phyloP scores from a whole-genome alignment of 2,113 vertebrate species.

The Picathartes gymnocephalus region DNA sequence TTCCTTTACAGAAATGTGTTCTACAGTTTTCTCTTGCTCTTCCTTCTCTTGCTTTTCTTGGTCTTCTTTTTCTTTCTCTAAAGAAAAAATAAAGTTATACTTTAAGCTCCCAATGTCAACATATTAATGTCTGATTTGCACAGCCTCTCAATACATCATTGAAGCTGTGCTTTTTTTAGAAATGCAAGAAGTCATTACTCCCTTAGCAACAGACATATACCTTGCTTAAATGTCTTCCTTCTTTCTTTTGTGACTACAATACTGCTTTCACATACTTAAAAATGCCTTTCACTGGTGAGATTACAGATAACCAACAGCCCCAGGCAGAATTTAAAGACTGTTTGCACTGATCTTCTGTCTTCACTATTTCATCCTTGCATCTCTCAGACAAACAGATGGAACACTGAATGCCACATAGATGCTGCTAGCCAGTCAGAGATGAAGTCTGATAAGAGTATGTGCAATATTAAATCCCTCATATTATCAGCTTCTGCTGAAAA shows the following conservation, averaged over 20 bases:
- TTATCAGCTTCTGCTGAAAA: not conserved
- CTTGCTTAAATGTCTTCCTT: not conserved
- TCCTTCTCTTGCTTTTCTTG: not conserved
- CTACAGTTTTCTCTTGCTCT: slow-evolving; percentile 27
- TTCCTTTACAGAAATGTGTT: not conserved
- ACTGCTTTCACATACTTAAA: not conserved
- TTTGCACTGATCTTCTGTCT: not conserved
- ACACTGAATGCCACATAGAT: not conserved
- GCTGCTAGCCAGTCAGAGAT: not conserved
- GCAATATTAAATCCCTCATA: not conserved
- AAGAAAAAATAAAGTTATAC: not conserved
- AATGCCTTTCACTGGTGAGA: not conserved
- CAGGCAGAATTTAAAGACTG: not conserved
- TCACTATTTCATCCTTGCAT: not conserved
- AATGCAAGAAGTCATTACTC: not conserved
- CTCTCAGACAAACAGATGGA: slow-evolving; percentile 1
- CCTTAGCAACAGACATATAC: not conserved
- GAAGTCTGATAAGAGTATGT: not conserved
- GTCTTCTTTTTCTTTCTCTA: no score
- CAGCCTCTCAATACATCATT: not conserved
- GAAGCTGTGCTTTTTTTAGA: not conserved
- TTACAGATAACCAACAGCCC: not conserved
- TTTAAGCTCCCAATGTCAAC: not conserved
- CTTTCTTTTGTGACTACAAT: not conserved
- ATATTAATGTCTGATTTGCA: not conserved